phyloP scores from a whole-genome alignment of 2,113 vertebrate genomes.

The Amia ocellicauda region DNA sequence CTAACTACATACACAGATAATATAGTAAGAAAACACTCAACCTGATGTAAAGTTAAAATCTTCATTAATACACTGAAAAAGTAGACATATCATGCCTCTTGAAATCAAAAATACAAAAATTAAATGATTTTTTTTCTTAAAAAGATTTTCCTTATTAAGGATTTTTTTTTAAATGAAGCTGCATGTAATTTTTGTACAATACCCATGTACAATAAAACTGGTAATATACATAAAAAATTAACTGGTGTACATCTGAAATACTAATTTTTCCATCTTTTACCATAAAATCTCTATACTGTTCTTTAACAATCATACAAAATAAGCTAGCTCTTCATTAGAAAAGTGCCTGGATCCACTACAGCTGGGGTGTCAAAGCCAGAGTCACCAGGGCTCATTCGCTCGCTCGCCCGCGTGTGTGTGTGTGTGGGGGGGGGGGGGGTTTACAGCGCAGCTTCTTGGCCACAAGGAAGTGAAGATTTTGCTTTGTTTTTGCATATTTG shows the following conservation, averaged over 20 bases:
- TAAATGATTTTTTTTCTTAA: constrained; percentile 84
- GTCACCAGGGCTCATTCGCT: too few relatives aligned
- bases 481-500: too few relatives aligned
- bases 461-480: too few relatives aligned
- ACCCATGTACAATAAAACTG: constrained; percentile 94
- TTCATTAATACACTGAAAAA: constrained; percentile 99
- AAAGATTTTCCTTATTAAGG: constrained; percentile 93
- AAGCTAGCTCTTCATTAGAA: constrained; percentile 78
- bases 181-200: constrained; percentile 91
- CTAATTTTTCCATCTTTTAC: constrained; percentile 76
- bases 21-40: constrained; percentile 90
- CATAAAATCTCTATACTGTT: constrained; percentile 76
- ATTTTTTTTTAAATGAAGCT: constrained; percentile 89
- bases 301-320: constrained; percentile 80
- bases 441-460: too few relatives aligned
- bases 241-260: constrained; percentile 83
- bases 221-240: constrained; percentile 96
- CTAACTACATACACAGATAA: constrained; percentile 90
- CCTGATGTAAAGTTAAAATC: constrained; percentile 96
- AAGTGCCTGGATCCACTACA: constrained; percentile 62
- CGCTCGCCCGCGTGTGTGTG: too few relatives aligned
- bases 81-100: constrained; percentile 97
- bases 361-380: not conserved
- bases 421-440: too few relatives aligned
- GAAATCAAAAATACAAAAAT: constrained; percentile 98